Evolutionary conservation across 2,888 invertebrate species (phyloP), one percentile per base, ranked within the genome.

Genomic region (Cephalotes varians): DNA sequence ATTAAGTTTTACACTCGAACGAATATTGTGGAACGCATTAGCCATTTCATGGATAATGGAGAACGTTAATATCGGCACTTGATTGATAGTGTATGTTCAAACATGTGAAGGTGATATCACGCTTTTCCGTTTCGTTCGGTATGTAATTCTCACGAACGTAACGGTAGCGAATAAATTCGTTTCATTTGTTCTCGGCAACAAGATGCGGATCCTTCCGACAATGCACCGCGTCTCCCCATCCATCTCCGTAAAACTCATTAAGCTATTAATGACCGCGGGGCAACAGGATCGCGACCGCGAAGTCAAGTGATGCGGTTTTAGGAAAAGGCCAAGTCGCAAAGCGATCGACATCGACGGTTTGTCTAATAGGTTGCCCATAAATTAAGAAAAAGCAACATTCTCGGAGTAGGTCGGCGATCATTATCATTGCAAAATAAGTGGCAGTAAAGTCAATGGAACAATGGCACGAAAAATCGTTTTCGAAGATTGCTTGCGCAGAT

Each of bases 81-180:
- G 44, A 74, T 56, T 74, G 82, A 76, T 74, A 49, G 54, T 10
- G n/a, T n/a, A n/a, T n/a, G 25, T 15, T 64, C n/a, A 64, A 47
- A 71, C 47, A 25, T 15, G 28, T 12, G 28, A 71, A 60, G n/a
- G 25, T 25, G 37, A 37, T 58, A 69, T 49, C n/a, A 10, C 9
- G 80, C 60, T 62, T 81, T 81, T 73, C 72, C 72, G 58, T 81
- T 81, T 73, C 81, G 40, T 72, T 40, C 62, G 72, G 12, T 51
- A 40, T 64, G 40, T 25, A 72, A 62, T 73, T 81, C 51, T 34
- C 51, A 81, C 62, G 54, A 62, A 40, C 12, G 15, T 25, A 18
- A 44, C 44, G 34, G 40, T 25, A 25, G 15, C 28, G 37, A 65
- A 28, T 65, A 37, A 76, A 65, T 65, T 51, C 28, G 25, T 37